Percentiles rank a stretch among this genome's conserved stretches.
Evolutionary conservation across 2,113 vertebrate species (phyloP).

Genomic region (Bujurquina vittata): DNA sequence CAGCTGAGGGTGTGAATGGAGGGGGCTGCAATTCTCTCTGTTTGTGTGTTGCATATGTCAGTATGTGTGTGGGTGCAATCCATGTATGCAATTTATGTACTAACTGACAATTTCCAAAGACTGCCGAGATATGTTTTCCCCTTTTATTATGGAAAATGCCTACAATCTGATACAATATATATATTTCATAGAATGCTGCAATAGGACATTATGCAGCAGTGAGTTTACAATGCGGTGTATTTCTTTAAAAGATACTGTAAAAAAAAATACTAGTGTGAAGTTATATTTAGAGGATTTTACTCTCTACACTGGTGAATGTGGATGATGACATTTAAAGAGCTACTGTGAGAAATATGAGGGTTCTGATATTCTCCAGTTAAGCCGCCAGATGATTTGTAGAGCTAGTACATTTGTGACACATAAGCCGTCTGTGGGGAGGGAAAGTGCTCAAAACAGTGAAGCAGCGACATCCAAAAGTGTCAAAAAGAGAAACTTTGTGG

Average conservation of each 20-base stretch:
- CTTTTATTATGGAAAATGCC: constrained; percentile 23
- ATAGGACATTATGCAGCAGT: neutral
- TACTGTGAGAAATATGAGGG: constrained; percentile 3
- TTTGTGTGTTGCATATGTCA: constrained; percentile 46
- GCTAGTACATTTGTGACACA: constrained; percentile 44
- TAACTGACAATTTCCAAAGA: constrained; percentile 7
- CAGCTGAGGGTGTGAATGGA: constrained; percentile 54
- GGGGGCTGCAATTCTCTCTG: constrained; percentile 31
- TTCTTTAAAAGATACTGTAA: neutral
- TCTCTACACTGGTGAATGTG: neutral
- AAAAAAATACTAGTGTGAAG: neutral
- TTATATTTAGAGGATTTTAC: neutral
- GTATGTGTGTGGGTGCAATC: constrained; percentile 17
- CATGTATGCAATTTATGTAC: constrained; percentile 18
- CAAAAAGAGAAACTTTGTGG: constrained; percentile 11
- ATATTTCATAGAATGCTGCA: constrained; percentile 19
- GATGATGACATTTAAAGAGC: constrained; percentile 29
- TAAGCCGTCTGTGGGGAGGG: constrained; percentile 16
- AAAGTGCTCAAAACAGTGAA: constrained; percentile 15
- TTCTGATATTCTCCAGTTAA: constrained; percentile 25
- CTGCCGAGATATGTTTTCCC: neutral
- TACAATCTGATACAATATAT: neutral
- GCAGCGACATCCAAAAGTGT: constrained; percentile 33
- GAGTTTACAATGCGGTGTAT: neutral
- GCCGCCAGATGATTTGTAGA: constrained; percentile 34